A percentile compares a stretch with the other conserved stretches of the same genome.
Conservation (phyloP, 2,113 vertebrate genomes). For the Dasypus novemcinctus region DNA sequence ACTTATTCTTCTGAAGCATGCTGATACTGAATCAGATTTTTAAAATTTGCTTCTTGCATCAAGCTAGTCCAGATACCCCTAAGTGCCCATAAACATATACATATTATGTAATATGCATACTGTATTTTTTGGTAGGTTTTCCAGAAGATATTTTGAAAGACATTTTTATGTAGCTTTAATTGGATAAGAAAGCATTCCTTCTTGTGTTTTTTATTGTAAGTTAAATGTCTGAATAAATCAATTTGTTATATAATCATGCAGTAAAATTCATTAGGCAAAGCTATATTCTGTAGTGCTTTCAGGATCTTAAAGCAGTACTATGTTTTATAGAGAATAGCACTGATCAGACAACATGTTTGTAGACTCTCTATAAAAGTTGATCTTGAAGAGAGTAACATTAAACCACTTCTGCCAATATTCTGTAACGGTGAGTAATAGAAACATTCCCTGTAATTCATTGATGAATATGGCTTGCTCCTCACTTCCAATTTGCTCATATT, state of each 20-base stretch:
- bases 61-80: background rate
- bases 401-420: background rate
- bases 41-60: background rate
- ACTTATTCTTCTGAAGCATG: background rate
- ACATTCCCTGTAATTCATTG: background rate
- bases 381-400: background rate
- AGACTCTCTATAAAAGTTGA: background rate
- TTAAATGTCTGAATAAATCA: background rate
- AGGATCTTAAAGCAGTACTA: background rate
- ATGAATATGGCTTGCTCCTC: background rate
- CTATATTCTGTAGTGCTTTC: background rate
- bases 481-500: background rate
- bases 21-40: constrained; percentile 15
- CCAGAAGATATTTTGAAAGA: background rate
- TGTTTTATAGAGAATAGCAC: background rate
- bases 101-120: background rate
- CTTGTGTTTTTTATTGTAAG: background rate
- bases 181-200: background rate
- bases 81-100: background rate
- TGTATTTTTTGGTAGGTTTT: background rate
- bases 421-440: background rate
- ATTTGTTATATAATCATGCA: background rate
- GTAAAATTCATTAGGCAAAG: background rate
- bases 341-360: background rate
- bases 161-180: background rate